Evolutionary conservation across 2,113 vertebrate genomes (phyloP).

Genomic region (Salminus brasiliensis): DNA sequence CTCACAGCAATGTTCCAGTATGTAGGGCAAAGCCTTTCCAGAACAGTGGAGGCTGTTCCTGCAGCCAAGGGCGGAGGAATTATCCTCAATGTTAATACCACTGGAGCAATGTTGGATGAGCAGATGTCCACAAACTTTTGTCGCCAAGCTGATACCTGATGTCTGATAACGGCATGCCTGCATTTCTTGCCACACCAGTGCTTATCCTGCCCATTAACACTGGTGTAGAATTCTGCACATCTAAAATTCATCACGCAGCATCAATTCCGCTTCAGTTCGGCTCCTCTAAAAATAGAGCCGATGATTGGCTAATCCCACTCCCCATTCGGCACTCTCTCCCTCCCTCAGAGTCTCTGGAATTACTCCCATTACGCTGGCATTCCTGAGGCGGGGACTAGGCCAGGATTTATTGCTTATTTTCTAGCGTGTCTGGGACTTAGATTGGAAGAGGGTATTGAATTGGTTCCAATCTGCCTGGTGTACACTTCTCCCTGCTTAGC

Average conservation of each 20-base stretch:
- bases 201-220: neutral
- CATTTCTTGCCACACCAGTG: neutral
- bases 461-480: neutral
- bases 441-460: neutral
- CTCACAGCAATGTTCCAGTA: too few species aligned
- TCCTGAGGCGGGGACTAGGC: neutral
- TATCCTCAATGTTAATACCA: too few species aligned
- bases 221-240: neutral
- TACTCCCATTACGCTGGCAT: neutral
- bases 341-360: neutral
- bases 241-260: constrained; percentile 32
- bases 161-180: neutral
- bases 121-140: too few species aligned
- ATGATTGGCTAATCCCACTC: constrained; percentile 34
- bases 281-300: constrained; percentile 39
- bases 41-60: too few species aligned
- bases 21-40: too few species aligned
- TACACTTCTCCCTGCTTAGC: neutral
- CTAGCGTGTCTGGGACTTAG: neutral
- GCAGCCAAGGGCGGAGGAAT: too few species aligned
- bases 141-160: too few species aligned
- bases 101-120: too few species aligned
- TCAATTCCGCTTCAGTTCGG: constrained; percentile 20
- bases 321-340: neutral
- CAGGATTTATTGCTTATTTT: constrained; percentile 5